Conservation (phyloP, 2,797 vertebrate genomes). For the Chanos chanos region DNA sequence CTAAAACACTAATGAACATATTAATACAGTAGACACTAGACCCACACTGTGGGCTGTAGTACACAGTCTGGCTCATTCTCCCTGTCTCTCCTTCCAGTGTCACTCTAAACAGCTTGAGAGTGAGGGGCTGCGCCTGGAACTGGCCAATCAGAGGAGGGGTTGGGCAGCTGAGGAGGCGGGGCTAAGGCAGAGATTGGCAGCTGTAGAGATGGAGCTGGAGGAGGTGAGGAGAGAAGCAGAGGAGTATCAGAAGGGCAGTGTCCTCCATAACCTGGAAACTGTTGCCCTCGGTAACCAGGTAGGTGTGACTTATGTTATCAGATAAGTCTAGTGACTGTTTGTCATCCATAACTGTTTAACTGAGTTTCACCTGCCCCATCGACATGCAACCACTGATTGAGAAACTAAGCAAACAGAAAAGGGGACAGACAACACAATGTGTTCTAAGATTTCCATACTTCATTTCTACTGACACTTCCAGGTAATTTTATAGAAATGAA, state of each 20-base stretch:
- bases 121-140: slow-evolving; percentile 40
- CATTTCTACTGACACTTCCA: too few relatives aligned
- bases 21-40: too few relatives aligned
- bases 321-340: too few relatives aligned
- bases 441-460: too few relatives aligned
- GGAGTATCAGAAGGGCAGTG: slow-evolving; percentile 49
- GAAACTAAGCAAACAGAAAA: too few relatives aligned
- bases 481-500: too few relatives aligned
- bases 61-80: neutral
- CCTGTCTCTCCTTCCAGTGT: slow-evolving; percentile 42
- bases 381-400: too few relatives aligned
- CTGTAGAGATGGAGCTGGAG: slow-evolving; percentile 55
- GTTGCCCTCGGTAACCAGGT: slow-evolving; percentile 60
- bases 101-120: slow-evolving; percentile 50
- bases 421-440: too few relatives aligned
- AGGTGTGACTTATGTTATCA: slow-evolving; percentile 9
- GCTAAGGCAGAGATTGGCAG: slow-evolving; percentile 52
- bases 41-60: neutral
- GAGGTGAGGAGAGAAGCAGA: slow-evolving; percentile 42
- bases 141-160: slow-evolving; percentile 54
- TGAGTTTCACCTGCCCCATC: too few relatives aligned
- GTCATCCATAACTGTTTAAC: too few relatives aligned
- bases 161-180: slow-evolving; percentile 53
- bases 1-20: too few relatives aligned
- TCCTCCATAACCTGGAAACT: slow-evolving; percentile 40